These are phyloP conservation scores for Drosophila algonquin DNA, from an alignment of 2,888 invertebrate genomes.

Conservation along the genomic window DNA sequence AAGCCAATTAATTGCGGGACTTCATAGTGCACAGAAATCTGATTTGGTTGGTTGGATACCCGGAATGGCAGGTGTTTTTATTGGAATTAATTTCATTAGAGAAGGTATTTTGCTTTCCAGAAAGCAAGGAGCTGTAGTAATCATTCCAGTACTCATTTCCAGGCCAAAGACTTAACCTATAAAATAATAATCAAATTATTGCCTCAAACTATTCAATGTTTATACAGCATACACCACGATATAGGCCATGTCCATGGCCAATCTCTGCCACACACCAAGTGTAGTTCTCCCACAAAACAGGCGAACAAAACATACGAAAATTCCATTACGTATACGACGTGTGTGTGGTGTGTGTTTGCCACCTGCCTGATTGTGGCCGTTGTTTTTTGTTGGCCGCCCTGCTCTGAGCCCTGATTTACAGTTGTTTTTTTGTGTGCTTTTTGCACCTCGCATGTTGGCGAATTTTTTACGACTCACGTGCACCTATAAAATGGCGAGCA, in stretches of 20 bases:
- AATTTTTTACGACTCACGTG: slow-evolving; percentile 71
- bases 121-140: no score
- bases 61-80: no score
- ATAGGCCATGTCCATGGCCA: not conserved
- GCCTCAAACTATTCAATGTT: not conserved
- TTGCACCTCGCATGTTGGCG: slow-evolving; percentile 55
- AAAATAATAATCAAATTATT: not conserved
- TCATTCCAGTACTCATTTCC: no score
- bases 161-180: not conserved
- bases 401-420: slow-evolving; percentile 64
- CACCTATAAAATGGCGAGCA: slow-evolving; percentile 52
- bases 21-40: not conserved
- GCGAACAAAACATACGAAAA: slow-evolving; percentile 40
- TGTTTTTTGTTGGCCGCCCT: slow-evolving; percentile 34
- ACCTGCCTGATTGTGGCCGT: slow-evolving; percentile 12
- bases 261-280: not conserved
- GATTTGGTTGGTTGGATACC: not conserved
- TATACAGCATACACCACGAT: not conserved
- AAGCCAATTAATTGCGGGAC: not conserved
- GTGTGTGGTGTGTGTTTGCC: slow-evolving; percentile 30
- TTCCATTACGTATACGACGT: slow-evolving; percentile 60
- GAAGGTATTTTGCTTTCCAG: no score
- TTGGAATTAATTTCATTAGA: no score
- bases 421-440: slow-evolving; percentile 41
- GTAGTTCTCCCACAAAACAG: slow-evolving; percentile 38